A percentile compares a stretch with the other conserved stretches of the same genome.
These are phyloP conservation scores for Clarias platycephalus DNA, from an alignment of 2,797 vertebrate genomes.

Conservation along the genomic window DNA sequence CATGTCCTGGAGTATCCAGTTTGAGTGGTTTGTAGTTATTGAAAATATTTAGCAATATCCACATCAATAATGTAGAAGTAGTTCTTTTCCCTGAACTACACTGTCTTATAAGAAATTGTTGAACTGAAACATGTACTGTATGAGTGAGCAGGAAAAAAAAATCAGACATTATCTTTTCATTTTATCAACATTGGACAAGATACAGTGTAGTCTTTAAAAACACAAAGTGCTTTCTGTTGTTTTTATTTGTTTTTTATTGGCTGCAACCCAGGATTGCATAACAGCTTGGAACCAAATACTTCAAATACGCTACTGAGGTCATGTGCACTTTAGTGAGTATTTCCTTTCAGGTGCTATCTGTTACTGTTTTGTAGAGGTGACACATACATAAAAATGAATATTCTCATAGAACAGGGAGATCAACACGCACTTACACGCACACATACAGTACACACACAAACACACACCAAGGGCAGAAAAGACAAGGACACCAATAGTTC, in stretches of 20 bases:
- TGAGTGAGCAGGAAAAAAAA: not conserved
- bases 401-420: not conserved
- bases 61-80: not conserved
- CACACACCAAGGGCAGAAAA: not conserved
- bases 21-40: not conserved
- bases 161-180: too few species aligned
- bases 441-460: not conserved
- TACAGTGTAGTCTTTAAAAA: not conserved
- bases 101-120: not conserved
- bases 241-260: not conserved
- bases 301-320: not conserved
- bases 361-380: constrained; percentile 10
- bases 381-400: not conserved
- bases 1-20: not conserved
- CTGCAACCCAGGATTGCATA: not conserved
- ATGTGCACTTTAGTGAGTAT: not conserved
- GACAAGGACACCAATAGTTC: not conserved
- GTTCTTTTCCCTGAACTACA: not conserved
- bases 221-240: not conserved
- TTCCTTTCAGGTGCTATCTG: constrained; percentile 1
- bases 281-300: not conserved
- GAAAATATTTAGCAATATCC: not conserved
- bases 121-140: not conserved
- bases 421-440: not conserved
- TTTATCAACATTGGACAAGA: not conserved